These are phyloP conservation scores for Trachurus trachurus DNA, from an alignment of 2,797 vertebrate species.

Conservation along the genomic window DNA sequence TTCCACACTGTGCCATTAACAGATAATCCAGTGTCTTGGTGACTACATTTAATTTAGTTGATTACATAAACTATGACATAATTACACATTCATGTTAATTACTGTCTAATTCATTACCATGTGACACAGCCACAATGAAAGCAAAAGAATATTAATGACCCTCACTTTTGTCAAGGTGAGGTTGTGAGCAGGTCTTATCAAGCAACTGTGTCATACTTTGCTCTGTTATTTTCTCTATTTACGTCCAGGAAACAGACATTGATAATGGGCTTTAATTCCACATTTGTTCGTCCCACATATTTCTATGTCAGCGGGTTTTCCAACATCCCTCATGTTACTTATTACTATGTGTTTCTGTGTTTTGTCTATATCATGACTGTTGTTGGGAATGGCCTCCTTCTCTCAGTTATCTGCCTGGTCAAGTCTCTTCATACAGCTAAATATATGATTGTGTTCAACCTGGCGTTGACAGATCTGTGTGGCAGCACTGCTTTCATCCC, in stretches of 20 bases:
- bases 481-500: conserved; percentile 75
- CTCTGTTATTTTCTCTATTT: background rate
- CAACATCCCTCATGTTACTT: conserved; percentile 55
- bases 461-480: conserved; percentile 72
- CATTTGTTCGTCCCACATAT: conserved; percentile 58
- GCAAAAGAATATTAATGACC: background rate
- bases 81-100: background rate
- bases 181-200: accelerated
- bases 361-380: conserved; percentile 71
- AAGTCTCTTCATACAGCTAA: conserved; percentile 71
- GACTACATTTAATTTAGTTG: background rate
- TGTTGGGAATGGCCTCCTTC: conserved; percentile 71
- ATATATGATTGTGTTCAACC: conserved; percentile 73
- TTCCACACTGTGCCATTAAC: background rate
- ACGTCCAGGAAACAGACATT: background rate
- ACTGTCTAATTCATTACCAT: background rate
- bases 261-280: conserved; percentile 39
- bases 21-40: background rate
- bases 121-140: background rate
- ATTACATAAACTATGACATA: background rate
- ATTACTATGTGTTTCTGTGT: conserved; percentile 70
- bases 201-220: background rate
- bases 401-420: conserved; percentile 65
- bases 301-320: conserved; percentile 74
- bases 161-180: too few relatives aligned